A percentile compares a stretch with the other conserved stretches of the same genome.
These are phyloP conservation scores for Operophtera brumata DNA, from an alignment of 2,888 invertebrate species.

Conservation along the genomic window DNA sequence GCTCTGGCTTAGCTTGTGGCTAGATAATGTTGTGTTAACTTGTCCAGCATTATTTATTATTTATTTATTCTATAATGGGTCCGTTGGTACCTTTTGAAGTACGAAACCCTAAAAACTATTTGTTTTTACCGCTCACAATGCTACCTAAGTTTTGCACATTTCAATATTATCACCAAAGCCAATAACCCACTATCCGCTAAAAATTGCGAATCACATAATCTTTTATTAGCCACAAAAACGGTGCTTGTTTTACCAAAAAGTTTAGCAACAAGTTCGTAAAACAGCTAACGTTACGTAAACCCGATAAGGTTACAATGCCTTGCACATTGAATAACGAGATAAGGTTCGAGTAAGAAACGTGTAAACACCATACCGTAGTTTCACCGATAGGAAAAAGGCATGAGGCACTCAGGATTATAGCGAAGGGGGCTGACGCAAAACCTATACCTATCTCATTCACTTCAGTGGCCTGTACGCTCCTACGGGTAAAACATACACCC, in stretches of 20 bases:
- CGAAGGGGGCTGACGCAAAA: not conserved
- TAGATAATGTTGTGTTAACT: no score
- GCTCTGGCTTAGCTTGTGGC: no score
- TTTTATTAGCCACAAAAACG: constrained; percentile 12
- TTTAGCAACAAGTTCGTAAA: constrained; percentile 25
- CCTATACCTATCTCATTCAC: no score
- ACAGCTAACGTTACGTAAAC: constrained; percentile 32
- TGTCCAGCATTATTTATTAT: no score
- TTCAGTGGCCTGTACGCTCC: no score
- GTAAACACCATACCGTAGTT: constrained; percentile 19
- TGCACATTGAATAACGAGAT: constrained; percentile 35
- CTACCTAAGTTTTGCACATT: no score
- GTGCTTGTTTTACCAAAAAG: constrained; percentile 27
- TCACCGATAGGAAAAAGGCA: constrained; percentile 15
- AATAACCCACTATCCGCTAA: not conserved
- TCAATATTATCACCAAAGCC: not conserved
- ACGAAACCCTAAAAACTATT: no score
- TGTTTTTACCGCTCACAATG: no score
- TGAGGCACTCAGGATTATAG: not conserved
- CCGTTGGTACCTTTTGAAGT: no score
- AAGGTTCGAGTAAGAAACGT: constrained; percentile 24
- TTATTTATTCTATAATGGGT: no score
- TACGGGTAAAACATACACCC: no score
- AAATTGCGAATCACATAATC: constrained; percentile 1
- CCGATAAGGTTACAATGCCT: constrained; percentile 32